Base-by-base conservation (phyloP, 2,888 invertebrate species). In the Leptinotarsa rubiginosa region DNA sequence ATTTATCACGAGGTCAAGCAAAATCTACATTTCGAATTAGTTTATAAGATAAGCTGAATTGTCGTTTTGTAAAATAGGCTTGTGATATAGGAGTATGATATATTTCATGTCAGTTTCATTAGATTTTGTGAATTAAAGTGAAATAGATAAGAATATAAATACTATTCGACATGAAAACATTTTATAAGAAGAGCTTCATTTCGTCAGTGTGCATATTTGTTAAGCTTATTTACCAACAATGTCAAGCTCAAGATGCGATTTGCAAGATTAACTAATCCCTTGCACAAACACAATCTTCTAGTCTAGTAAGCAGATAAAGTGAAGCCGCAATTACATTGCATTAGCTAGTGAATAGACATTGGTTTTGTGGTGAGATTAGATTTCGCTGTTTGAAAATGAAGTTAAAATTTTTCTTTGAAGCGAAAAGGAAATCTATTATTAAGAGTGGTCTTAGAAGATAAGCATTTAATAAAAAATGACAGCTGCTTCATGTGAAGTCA, bases 211-310 rank as follows among this genome's bases (percentile, higher is more conserved):
- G 15, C 22, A 13, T 20, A 22, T 56, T 56, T 15, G 13, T 56
- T 56, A 78, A 78, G 78, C 79, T 75, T 78, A 81, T 79, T 81
- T 81, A 54, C 75, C 49, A n/a, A 81, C 81, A 82, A 82, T 79
- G 74, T 68, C 70, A 77, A 80, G 77, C 80, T 78, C 79, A 77
- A 83, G 79, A 81, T 82, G 83, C 78, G 81, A 81, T 81, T 79
- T 56, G 20, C 56, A 81, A 76, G 76, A 65, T 75, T 75, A 77
- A 54, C 76, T 83, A 83, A 83, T 82, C 83, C 79, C 75, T 79
- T 80, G 77, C 78, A 79, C 79, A 83, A 81, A 82, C 78, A 83
- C 81, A 81, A 78, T 56, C 22, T 77, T 79, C 80, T 77, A 80
- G 75, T 71, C 73, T 64, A 74, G 59, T 73, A 73, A 68, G 52